Percentiles rank a stretch among this genome's conserved stretches.
These are phyloP conservation scores for Sipha maydis DNA, from an alignment of 2,888 invertebrate species.

Conservation along the genomic window DNA sequence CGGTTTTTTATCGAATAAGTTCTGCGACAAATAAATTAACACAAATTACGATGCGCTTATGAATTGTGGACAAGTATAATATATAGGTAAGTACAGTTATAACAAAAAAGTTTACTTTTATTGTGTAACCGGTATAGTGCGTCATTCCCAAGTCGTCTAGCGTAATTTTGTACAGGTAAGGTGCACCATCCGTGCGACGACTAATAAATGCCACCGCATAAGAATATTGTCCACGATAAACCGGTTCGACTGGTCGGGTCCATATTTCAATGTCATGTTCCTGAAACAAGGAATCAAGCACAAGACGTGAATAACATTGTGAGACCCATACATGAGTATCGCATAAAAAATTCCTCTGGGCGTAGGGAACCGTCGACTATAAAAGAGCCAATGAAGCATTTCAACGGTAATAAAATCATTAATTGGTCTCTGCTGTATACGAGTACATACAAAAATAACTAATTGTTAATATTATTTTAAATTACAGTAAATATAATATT, in stretches of 20 bases:
- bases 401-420: too few relatives aligned
- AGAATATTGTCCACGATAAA: constrained; percentile 67
- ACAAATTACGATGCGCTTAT: not conserved
- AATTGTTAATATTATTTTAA: too few relatives aligned
- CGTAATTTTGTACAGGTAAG: constrained; percentile 66
- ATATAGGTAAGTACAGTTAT: not conserved
- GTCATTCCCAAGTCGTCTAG: constrained; percentile 67
- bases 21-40: constrained; percentile 8
- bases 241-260: constrained; percentile 64
- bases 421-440: too few relatives aligned
- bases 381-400: too few relatives aligned
- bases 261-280: constrained; percentile 64
- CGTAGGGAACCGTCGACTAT: too few relatives aligned
- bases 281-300: constrained; percentile 44
- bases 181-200: constrained; percentile 68
- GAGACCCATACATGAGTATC: not conserved
- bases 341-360: too few relatives aligned
- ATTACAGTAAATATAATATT: too few relatives aligned
- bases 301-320: not conserved
- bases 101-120: constrained; percentile 66
- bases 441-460: too few relatives aligned
- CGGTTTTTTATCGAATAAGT: constrained; percentile 15
- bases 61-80: not conserved
- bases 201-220: constrained; percentile 70
- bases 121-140: constrained; percentile 66